Base-by-base conservation (phyloP, 2,888 invertebrate genomes). In the Blastobasis adustella region DNA sequence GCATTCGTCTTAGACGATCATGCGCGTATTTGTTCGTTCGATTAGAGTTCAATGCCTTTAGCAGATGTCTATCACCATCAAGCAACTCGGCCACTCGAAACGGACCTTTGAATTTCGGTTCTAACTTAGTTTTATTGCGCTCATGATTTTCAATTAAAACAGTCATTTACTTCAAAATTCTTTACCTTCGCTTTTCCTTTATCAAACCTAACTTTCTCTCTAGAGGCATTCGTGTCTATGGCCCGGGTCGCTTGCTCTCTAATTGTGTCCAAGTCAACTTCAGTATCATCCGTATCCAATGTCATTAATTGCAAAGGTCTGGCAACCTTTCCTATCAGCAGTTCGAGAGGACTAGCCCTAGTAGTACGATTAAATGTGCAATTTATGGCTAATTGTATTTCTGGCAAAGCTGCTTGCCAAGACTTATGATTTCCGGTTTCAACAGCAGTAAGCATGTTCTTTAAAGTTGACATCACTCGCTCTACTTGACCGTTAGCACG, bases 401-500 rank as follows among this genome's bases (percentile, higher is more conserved):
- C 65, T 5, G 48, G 56, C 40, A 68, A 39, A 0, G 63, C 59
- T 49, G 62, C 62, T 46, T 67, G 66, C 67, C 67, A 68, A 0
- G 66, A 59, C 4, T 54, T 48, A 37, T 58, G 51, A 1, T 40
- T 36, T 4, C 43, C 50, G 6, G 50, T 50, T 48, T 69, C 67
- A 6, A 61, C 62, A 0, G 57, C 50, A 5, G 65, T 67, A 0
- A 67, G 46, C 65, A 65, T 65, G 4, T 50, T 50, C 44, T 63
- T 60, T 6, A 64, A 47, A 4, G 54, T 56, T 9, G 56, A 55
- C 61, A 67, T 64, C 0, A 62, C 52, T 0, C 66, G 57, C 43
- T 69, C 65, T 3, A 65, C 66, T 45, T 66, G 64, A 7, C 62
- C 66, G 49, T 70, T 69, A 7, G 64, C 67, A 5, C 69, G 57